Evolutionary conservation across 2,113 vertebrate species (phyloP).

Genomic region (Ornithorhynchus anatinus): DNA sequence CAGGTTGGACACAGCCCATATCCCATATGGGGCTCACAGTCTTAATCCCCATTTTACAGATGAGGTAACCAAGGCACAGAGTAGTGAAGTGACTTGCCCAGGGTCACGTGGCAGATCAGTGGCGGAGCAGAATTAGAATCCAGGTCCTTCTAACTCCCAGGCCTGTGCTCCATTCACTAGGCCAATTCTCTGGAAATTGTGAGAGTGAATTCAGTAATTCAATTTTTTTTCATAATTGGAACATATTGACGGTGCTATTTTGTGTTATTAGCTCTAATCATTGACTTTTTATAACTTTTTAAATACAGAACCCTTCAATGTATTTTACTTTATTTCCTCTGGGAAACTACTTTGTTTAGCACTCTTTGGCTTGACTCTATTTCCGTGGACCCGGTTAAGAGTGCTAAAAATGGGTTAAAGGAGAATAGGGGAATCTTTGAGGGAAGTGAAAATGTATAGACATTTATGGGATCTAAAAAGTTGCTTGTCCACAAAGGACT

Average conservation of each 20-base stretch:
- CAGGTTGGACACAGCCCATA: too few relatives aligned
- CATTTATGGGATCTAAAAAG: slow-evolving; percentile 4
- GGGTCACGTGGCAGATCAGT: too few relatives aligned
- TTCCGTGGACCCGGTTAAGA: neutral
- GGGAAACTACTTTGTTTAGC: neutral
- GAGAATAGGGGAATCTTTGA: neutral
- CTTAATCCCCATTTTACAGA: too few relatives aligned
- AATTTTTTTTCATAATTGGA: neutral
- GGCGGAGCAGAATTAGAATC: too few relatives aligned
- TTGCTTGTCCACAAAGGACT: neutral
- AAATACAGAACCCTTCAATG: too few relatives aligned
- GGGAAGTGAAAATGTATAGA: neutral
- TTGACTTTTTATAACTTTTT: neutral
- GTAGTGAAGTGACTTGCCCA: too few relatives aligned
- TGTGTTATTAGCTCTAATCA: neutral
- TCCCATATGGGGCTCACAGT: too few relatives aligned
- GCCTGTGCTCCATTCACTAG: too few relatives aligned
- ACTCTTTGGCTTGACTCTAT: neutral
- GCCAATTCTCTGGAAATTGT: neutral
- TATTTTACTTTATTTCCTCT: too few relatives aligned
- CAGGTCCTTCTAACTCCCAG: too few relatives aligned
- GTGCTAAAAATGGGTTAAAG: neutral
- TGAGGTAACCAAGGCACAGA: too few relatives aligned
- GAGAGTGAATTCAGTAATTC: neutral
- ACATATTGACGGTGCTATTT: neutral